Evolutionary conservation across 2,797 vertebrate genomes (phyloP), one percentile per base, ranked within the genome.

Genomic region (Clarias pachynema): DNA sequence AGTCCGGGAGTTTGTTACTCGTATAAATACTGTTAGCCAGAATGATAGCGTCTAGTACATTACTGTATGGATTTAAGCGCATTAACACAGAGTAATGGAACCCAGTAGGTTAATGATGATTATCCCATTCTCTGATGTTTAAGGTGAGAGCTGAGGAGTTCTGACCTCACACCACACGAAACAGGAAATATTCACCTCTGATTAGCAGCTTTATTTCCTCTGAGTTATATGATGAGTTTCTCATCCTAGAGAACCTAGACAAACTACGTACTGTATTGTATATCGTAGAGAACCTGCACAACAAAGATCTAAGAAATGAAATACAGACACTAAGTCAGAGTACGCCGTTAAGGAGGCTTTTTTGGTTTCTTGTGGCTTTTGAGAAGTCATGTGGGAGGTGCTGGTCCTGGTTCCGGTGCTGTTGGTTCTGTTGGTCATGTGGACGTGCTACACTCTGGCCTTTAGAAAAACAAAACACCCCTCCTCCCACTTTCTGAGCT

Each of bases 391-490:
- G 63, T n/a, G 53, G 56, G 78, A 49, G n/a, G 57, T 62, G 79
- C 73, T 79, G 20, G 24, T 78, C 22, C 37, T 44, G 37, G 49
- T 14, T 49, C 44, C 12, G 12, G 44, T 49, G 12, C 44, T 49
- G 79, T 79, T 79, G 20, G 24, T 78, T 26, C 37, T 44, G 29
- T 65, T 74, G 60, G 62, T 34, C 62, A 26, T 77, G 73, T 68
- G 56, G 75, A 56, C 20, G 37, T 16, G 74, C 63, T 79, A 59
- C 24, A 44, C 44, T 84, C 56, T 84, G 73, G 73, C 63, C 63
- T 84, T 84, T 65, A 37, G 20, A 26, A 77, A 66, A 84, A 84
- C 44, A 62, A 79, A 12, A 34, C 6, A 15, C 0, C 37, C 37
- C 37, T 9, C 14, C n/a, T 22, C 59, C 29, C 65, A 3, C 59